Conservation (phyloP, 2,888 invertebrate species). For the Cerceris ruficornis region DNA sequence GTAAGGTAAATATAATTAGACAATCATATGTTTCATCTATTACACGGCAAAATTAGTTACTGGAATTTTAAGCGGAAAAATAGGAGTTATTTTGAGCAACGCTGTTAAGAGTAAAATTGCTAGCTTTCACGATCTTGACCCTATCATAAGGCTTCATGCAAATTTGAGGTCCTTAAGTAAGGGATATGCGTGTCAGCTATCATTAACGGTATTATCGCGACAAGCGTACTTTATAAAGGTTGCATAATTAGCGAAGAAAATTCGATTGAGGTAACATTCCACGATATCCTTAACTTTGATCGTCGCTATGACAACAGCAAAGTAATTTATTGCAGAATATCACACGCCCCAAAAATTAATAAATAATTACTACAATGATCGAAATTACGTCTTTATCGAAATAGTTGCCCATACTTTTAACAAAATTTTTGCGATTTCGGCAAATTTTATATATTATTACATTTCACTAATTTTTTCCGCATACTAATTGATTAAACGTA, state of each 20-base stretch:
- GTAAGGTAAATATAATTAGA: no score
- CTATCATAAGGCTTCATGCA: slow-evolving; percentile 2
- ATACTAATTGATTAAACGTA: no score
- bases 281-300: not conserved
- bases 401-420: no score
- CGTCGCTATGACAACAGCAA: not conserved
- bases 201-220: slow-evolving; percentile 12
- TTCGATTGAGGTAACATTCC: not conserved
- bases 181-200: not conserved
- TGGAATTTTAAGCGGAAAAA: not conserved
- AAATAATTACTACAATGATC: no score
- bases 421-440: no score
- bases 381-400: no score
- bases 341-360: not conserved
- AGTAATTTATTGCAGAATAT: not conserved
- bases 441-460: no score
- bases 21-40: not conserved
- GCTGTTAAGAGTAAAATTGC: not conserved
- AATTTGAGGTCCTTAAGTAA: not conserved
- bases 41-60: not conserved
- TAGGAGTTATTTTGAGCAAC: not conserved
- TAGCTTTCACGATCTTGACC: slow-evolving; percentile 1
- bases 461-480: no score
- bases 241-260: slow-evolving; percentile 6
- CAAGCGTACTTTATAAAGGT: not conserved